These are phyloP conservation scores for Hormaphis cornu DNA, from an alignment of 1,140 invertebrate species.

Conservation along the genomic window DNA sequence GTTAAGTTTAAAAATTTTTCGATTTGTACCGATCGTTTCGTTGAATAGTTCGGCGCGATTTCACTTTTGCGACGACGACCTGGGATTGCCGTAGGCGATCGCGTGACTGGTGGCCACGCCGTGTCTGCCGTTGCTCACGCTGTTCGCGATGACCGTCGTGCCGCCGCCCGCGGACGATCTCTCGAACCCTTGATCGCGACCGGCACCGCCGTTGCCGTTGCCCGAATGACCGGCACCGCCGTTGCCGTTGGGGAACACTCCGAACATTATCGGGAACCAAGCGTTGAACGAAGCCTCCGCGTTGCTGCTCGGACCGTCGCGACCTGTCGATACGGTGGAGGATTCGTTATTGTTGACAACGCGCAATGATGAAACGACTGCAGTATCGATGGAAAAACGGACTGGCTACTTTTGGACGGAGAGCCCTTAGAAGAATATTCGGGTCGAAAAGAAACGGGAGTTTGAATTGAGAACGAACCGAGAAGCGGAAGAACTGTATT, in stretches of 20 bases:
- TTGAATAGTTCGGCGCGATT: background rate
- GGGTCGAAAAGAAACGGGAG: too few relatives aligned
- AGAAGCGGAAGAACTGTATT: too few relatives aligned
- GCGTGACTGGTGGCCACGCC: conserved; percentile 59
- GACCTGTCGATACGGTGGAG: background rate
- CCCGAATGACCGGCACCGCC: background rate
- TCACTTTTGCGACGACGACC: conserved; percentile 36
- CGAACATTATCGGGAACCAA: conserved; percentile 40
- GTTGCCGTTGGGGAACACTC: conserved; percentile 35
- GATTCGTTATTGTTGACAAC: too few relatives aligned
- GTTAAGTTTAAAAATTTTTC: too few relatives aligned
- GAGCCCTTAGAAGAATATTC: too few relatives aligned
- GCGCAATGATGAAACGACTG: too few relatives aligned
- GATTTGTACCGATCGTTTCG: background rate
- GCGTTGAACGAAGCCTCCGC: conserved; percentile 39
- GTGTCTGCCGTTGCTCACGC: conserved; percentile 55
- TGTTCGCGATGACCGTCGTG: conserved; percentile 57
- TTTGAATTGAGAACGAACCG: too few relatives aligned
- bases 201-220: background rate
- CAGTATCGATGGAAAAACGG: too few relatives aligned
- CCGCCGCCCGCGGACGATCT: conserved; percentile 34
- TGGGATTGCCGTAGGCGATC: conserved; percentile 50
- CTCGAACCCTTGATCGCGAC: conserved; percentile 1
- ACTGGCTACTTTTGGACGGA: too few relatives aligned
- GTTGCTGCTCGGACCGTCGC: conserved; percentile 35